These are phyloP conservation scores for Piscicola geometra DNA, from an alignment of 2,888 invertebrate genomes.

Conservation along the genomic window DNA sequence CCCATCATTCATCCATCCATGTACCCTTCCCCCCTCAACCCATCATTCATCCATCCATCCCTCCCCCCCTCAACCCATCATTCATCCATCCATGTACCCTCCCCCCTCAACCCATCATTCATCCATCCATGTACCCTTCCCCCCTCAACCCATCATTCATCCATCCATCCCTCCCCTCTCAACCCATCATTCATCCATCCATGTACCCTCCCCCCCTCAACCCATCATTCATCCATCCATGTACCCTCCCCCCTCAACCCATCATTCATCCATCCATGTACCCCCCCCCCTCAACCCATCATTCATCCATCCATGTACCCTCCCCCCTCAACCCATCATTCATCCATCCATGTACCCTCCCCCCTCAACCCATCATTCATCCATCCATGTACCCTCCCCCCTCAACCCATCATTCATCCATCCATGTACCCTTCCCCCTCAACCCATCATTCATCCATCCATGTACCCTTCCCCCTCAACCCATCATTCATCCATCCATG, in stretches of 20 bases:
- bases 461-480: background rate
- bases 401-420: background rate
- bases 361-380: background rate
- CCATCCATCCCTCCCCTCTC: too few relatives aligned
- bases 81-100: too few relatives aligned
- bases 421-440: too few relatives aligned
- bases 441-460: background rate
- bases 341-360: background rate
- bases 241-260: too few relatives aligned
- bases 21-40: too few relatives aligned
- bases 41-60: too few relatives aligned
- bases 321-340: background rate
- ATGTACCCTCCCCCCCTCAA: background rate
- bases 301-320: background rate
- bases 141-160: too few relatives aligned
- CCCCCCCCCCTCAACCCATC: too few relatives aligned
- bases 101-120: too few relatives aligned
- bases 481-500: background rate
- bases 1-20: too few relatives aligned
- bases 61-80: slow-evolving; percentile 58
- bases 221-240: too few relatives aligned
- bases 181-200: background rate
- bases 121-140: too few relatives aligned
- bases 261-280: background rate
- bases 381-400: background rate